These are phyloP conservation scores for Morone chrysops DNA, from an alignment of 2,113 vertebrate species.

Conservation along the genomic window DNA sequence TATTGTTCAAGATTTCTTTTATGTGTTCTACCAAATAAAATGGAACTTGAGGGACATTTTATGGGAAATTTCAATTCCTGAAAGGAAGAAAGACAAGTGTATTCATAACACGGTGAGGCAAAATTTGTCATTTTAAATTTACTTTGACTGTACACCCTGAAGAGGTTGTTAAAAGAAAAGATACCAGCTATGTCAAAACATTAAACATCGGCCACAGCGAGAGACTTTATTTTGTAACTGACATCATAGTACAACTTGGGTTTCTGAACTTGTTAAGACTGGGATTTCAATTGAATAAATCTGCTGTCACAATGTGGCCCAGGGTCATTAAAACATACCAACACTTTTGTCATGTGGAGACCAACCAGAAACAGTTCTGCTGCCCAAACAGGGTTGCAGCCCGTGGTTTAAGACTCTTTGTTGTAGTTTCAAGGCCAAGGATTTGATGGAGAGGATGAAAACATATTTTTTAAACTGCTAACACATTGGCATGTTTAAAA, in stretches of 20 bases:
- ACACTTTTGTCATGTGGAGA: conserved; percentile 66
- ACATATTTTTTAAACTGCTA: conserved; percentile 73
- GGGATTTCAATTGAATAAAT: conserved; percentile 48
- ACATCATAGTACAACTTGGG: conserved; percentile 23
- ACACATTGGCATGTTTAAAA: conserved; percentile 73
- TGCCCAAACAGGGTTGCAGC: conserved; percentile 40
- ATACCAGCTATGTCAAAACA: conserved; percentile 12
- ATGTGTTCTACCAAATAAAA: no score
- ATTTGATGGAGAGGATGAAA: conserved; percentile 63
- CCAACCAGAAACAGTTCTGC: conserved; percentile 55
- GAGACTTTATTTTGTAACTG: conserved; percentile 33
- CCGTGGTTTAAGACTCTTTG: conserved; percentile 45
- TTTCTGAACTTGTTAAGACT: conserved; percentile 43
- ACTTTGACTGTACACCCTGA: not conserved
- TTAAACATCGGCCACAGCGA: conserved; percentile 3
- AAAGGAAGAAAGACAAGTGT: no score
- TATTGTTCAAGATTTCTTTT: no score
- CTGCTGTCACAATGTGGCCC: conserved; percentile 40
- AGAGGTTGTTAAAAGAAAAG: conserved; percentile 14
- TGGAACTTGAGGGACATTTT: no score
- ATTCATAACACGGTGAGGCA: no score
- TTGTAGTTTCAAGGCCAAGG: conserved; percentile 63
- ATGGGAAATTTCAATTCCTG: no score
- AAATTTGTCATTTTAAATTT: no score
- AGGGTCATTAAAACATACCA: conserved; percentile 53